These are phyloP conservation scores for Equus quagga DNA, from an alignment of 2,113 vertebrate species.

Conservation along the genomic window DNA sequence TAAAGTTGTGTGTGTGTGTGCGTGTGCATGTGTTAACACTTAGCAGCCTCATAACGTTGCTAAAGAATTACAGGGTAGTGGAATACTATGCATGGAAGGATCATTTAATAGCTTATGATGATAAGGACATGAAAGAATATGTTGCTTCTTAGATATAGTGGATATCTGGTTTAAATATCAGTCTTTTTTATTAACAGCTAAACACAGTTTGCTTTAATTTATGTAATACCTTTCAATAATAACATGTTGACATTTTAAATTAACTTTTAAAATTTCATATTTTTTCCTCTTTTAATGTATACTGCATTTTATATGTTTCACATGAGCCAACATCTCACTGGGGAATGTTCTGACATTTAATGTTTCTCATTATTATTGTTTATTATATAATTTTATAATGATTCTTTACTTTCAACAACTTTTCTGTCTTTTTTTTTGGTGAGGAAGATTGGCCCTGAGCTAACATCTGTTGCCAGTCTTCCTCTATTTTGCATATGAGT, in stretches of 20 bases:
- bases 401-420: neutral
- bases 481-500: too few species aligned
- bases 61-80: neutral
- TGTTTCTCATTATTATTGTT: neutral
- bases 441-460: too few species aligned
- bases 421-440: too few species aligned
- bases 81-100: neutral
- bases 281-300: neutral
- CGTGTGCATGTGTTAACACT: neutral
- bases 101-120: neutral
- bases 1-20: constrained; percentile 24
- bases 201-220: neutral
- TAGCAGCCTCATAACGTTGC: neutral
- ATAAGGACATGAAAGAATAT: neutral
- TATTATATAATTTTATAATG: neutral
- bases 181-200: neutral
- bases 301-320: neutral
- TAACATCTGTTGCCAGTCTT: too few species aligned
- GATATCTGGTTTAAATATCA: neutral
- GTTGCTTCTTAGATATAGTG: neutral
- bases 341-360: neutral
- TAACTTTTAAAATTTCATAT: neutral
- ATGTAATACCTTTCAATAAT: neutral
- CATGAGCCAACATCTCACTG: neutral
- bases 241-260: neutral